Conservation (phyloP, 2,888 invertebrate species). For the Penaeus monodon region DNA sequence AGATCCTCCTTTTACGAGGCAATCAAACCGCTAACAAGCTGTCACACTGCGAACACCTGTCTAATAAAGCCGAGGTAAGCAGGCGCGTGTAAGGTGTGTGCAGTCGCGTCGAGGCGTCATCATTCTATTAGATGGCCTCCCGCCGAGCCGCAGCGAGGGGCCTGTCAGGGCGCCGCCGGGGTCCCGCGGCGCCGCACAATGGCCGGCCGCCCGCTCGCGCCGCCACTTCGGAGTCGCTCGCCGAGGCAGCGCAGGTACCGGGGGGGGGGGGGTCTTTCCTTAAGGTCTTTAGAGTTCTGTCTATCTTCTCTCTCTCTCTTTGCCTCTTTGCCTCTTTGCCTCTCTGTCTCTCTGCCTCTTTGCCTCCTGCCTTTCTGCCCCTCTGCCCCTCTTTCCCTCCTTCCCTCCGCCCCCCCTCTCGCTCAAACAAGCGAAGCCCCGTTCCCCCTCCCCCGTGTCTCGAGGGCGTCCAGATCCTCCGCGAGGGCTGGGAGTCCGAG, state of each 20-base stretch:
- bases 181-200: conserved; percentile 39
- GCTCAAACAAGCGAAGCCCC: too few species aligned
- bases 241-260: background rate
- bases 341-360: background rate
- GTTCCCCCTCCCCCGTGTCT: too few species aligned
- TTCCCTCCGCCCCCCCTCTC: too few species aligned
- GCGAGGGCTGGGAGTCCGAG: too few species aligned
- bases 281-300: background rate
- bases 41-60: conserved; percentile 15
- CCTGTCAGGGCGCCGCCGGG: conserved; percentile 36
- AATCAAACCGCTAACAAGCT: conserved; percentile 30
- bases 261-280: background rate
- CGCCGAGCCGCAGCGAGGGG: conserved; percentile 28
- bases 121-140: conserved; percentile 48
- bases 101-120: conserved; percentile 21
- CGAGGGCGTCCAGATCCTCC: too few species aligned
- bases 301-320: background rate
- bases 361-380: too few species aligned
- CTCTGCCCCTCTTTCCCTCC: background rate
- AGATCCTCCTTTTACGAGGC: conserved; percentile 20
- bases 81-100: conserved; percentile 25
- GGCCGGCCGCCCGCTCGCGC: conserved; percentile 25
- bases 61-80: conserved; percentile 9
- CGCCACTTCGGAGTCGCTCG: conserved; percentile 1
- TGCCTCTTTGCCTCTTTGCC: background rate